These are phyloP conservation scores for Elegia similella DNA, from an alignment of 2,888 invertebrate species.

Conservation along the genomic window DNA sequence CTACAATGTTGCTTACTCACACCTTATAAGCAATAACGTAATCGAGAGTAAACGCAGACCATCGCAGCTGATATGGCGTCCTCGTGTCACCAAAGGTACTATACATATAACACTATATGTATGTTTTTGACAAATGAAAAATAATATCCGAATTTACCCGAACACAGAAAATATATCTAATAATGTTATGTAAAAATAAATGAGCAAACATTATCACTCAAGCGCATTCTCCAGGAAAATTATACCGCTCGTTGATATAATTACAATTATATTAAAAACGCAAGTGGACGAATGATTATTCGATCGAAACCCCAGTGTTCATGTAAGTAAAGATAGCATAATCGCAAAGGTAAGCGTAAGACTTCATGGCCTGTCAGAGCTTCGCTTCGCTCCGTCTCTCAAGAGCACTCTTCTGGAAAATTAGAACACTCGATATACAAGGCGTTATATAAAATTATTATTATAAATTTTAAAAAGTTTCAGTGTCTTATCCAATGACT, in stretches of 20 bases:
- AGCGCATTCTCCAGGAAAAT: too few species aligned
- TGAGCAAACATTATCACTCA: too few species aligned
- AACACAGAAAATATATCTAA: too few species aligned
- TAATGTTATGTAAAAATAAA: too few species aligned
- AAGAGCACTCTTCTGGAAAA: slow-evolving; percentile 2
- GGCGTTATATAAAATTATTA: background rate
- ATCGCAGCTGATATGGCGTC: background rate
- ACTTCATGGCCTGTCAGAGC: background rate
- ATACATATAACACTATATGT: too few species aligned
- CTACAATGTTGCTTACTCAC: background rate
- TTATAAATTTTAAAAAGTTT: background rate
- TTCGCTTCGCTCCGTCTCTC: slow-evolving; percentile 1
- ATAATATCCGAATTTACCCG: too few species aligned
- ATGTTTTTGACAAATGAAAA: too few species aligned
- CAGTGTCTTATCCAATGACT: background rate
- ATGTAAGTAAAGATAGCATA: background rate
- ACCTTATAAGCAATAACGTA: background rate
- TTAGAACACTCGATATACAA: background rate
- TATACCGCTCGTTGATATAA: too few species aligned
- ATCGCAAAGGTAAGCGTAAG: background rate
- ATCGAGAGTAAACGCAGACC: background rate
- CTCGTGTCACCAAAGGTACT: too few species aligned
- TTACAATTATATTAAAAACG: too few species aligned
- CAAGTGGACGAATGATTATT: too few species aligned
- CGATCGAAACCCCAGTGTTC: background rate